Base-by-base conservation (phyloP, 2,888 invertebrate genomes). In the Spilarctia lutea region DNA sequence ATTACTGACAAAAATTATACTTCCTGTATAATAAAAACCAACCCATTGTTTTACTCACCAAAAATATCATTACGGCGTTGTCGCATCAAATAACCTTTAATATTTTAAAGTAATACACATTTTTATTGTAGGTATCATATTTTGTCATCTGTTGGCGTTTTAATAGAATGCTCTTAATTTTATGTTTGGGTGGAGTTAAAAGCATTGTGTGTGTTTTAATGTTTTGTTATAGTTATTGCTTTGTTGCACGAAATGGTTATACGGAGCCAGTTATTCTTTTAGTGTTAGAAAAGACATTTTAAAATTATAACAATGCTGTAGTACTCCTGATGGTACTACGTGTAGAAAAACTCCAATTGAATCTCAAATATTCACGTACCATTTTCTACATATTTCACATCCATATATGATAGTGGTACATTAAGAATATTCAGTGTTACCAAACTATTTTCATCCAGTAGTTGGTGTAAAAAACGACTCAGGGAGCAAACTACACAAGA, bases 151-250 rank as follows among this genome's bases (percentile, higher is more conserved):
- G 60, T 45, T 35, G 42, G 7, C 30, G 63, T 71, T 71, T 65
- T 65, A 56, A 65, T 56, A 56, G 24, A 56, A 56, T 56, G 63
- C 73, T 73, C 68, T 73, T 63, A 73, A 73, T 73, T 73, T 73
- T 63, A 73, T 68, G 69, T 30, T 42, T 13, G 48, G 18, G 72
- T 60, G 73, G 65, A 56, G 65, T 60, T 68, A 65, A 73, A 60
- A 68, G 69, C 48, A 39, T 7, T 65, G 73, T 65, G 18, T n/a
- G 48, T 42, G 4, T 65, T 74, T 70, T 74, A 74, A 70, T 74
- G 65, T 65, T 65, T 65, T 56, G 56, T 70, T 74, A 56, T 56
- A 35, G 56, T 65, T 65, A 68, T 68, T 65, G 39, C 65, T 69
- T 74, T 65, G 35, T 65, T 45, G 68, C n/a, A 63, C 35, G 27